These are phyloP conservation scores for Globicephala melas DNA, from an alignment of 2,113 vertebrate species.

Conservation along the genomic window DNA sequence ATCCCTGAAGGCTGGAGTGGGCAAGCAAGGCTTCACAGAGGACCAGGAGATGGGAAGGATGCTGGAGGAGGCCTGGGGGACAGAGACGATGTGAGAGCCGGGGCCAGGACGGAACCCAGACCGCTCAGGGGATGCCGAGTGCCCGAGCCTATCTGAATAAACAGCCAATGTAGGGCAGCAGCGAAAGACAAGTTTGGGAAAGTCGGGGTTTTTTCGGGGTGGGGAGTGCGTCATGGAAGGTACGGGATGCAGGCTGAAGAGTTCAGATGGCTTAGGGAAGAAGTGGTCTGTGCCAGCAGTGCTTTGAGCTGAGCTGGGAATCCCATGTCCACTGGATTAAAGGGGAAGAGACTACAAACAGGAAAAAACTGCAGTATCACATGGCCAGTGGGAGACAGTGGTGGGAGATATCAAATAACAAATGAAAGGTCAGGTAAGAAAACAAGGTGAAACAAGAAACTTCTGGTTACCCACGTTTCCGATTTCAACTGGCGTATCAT, in stretches of 20 bases:
- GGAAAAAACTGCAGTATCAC: background rate
- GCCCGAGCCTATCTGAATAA: background rate
- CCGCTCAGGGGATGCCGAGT: rapidly evolving
- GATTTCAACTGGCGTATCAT: background rate
- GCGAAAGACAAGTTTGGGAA: background rate
- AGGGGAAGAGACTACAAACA: background rate
- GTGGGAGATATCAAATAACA: background rate
- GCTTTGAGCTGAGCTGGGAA: background rate
- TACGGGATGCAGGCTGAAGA: background rate
- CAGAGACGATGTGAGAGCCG: background rate
- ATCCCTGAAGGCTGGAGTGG: background rate
- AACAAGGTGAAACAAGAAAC: background rate
- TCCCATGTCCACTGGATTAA: background rate
- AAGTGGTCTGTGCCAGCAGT: background rate
- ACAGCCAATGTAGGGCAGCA: background rate
- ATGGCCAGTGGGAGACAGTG: background rate
- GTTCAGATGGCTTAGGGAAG: background rate
- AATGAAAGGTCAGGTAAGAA: background rate
- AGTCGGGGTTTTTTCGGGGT: background rate
- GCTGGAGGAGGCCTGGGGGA: background rate
- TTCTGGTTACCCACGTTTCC: background rate
- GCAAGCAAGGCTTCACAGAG: background rate
- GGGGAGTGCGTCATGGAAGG: background rate
- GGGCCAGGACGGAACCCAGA: background rate
- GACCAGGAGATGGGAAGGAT: background rate